phyloP scores from a whole-genome alignment of 2,797 vertebrate species.

The Bufotes viridis region DNA sequence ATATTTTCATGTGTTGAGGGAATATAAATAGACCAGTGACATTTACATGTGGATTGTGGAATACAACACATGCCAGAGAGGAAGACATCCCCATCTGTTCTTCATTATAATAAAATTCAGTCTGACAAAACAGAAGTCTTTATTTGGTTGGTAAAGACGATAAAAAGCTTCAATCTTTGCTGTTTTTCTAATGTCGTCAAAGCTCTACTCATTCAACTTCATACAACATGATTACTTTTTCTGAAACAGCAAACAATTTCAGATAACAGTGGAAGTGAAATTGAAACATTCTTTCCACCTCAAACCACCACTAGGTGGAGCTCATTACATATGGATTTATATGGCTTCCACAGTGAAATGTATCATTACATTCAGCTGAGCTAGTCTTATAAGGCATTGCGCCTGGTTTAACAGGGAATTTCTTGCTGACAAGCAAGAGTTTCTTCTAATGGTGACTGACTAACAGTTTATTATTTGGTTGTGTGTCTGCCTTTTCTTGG shows the following conservation, averaged over 20 bases:
- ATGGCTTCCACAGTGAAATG: background rate
- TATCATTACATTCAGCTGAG: no score
- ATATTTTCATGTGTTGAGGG: conserved; percentile 20
- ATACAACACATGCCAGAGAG: conserved; percentile 28
- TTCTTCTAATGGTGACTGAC: background rate
- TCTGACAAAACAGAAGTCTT: conserved; percentile 35
- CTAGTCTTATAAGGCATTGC: no score
- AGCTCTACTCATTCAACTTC: background rate
- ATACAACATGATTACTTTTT: background rate
- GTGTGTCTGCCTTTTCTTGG: background rate
- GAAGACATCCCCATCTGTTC: conserved; percentile 40
- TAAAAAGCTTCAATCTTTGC: conserved; percentile 9
- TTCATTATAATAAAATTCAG: conserved; percentile 37
- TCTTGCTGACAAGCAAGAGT: background rate
- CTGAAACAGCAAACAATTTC: background rate
- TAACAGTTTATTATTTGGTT: background rate
- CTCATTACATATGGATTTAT: background rate
- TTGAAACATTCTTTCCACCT: background rate
- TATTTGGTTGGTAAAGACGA: conserved; percentile 17
- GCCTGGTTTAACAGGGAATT: no score
- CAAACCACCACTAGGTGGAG: background rate
- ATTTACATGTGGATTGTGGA: conserved; percentile 45
- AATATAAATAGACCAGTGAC: conserved; percentile 52
- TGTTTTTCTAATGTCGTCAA: background rate
- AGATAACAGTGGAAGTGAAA: background rate